Percentiles rank a stretch among this genome's conserved stretches.
phyloP scores from a whole-genome alignment of 2,113 vertebrate species.

The Eublepharis macularius region DNA sequence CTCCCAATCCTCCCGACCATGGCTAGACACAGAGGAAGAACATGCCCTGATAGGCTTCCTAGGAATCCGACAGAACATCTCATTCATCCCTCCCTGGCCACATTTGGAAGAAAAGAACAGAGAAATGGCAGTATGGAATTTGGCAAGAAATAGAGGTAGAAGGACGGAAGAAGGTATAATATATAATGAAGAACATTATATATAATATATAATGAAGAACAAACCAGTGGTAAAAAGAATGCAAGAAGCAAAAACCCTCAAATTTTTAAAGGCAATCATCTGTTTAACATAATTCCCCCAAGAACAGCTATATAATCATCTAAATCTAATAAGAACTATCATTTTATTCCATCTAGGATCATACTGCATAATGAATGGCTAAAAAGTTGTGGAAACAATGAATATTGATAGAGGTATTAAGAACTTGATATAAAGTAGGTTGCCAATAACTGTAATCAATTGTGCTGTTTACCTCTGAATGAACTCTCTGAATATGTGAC shows the following conservation, averaged over 20 bases:
- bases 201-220: not conserved
- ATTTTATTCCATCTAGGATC: not conserved
- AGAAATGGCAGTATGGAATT: not conserved
- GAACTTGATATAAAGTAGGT: not conserved
- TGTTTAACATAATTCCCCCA: not conserved
- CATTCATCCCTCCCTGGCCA: not conserved
- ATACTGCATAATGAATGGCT: not conserved
- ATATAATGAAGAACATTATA: not conserved
- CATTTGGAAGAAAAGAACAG: not conserved
- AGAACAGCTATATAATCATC: not conserved
- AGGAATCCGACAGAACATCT: not conserved
- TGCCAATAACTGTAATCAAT: slow-evolving; percentile 2
- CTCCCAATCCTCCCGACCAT: not conserved
- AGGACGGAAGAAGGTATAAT: not conserved
- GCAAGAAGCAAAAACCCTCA: not conserved
- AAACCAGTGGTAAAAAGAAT: not conserved
- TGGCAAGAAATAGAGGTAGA: not conserved
- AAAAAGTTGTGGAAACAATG: not conserved
- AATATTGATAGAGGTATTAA: not conserved
- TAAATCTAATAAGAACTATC: not conserved
- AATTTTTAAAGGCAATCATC: not conserved
- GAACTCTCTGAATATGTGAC: slow-evolving; percentile 95
- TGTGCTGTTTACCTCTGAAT: slow-evolving; percentile 87
- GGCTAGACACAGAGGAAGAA: not conserved
- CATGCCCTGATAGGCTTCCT: not conserved